Evolutionary conservation across 2,888 invertebrate genomes (phyloP).

Genomic region (Clusia tigrina): DNA sequence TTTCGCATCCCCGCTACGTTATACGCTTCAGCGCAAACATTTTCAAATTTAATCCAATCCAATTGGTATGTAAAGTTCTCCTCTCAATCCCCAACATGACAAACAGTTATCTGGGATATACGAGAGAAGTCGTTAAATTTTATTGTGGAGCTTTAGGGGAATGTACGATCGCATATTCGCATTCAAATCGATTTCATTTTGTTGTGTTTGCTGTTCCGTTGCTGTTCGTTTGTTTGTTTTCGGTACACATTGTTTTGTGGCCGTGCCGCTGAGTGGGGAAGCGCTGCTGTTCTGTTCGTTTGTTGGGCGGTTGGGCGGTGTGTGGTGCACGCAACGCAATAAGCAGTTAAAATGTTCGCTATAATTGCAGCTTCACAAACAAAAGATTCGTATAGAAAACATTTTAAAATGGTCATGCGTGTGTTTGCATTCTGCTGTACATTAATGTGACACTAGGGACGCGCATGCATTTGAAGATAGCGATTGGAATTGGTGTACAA

Average conservation of each 20-base stretch:
- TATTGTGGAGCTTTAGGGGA: constrained; percentile 57
- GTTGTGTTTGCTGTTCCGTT: constrained; percentile 43
- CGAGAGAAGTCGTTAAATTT: constrained; percentile 59
- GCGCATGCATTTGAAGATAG: background rate
- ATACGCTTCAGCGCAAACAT: constrained; percentile 40
- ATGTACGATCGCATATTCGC: constrained; percentile 41
- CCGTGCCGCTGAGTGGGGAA: background rate
- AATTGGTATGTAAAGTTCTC: background rate
- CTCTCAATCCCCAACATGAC: constrained; percentile 24
- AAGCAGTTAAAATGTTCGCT: constrained; percentile 56
- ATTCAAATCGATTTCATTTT: constrained; percentile 55
- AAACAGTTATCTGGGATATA: constrained; percentile 40
- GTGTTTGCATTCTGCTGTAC: constrained; percentile 11
- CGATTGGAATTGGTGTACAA: background rate
- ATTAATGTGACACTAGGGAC: constrained; percentile 11
- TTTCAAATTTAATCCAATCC: constrained; percentile 40
- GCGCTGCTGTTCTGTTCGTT: constrained; percentile 3
- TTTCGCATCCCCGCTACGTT: no score
- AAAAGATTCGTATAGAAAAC: background rate
- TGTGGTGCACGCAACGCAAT: constrained; percentile 45
- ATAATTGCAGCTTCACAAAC: constrained; percentile 42
- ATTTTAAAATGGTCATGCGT: constrained; percentile 7
- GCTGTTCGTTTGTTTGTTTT: constrained; percentile 44
- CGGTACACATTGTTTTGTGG: background rate
- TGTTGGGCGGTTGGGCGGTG: constrained; percentile 11